A percentile compares a stretch with the other conserved stretches of the same genome.
Conservation (phyloP, 2,888 invertebrate genomes). For the Agrotis clavis region DNA sequence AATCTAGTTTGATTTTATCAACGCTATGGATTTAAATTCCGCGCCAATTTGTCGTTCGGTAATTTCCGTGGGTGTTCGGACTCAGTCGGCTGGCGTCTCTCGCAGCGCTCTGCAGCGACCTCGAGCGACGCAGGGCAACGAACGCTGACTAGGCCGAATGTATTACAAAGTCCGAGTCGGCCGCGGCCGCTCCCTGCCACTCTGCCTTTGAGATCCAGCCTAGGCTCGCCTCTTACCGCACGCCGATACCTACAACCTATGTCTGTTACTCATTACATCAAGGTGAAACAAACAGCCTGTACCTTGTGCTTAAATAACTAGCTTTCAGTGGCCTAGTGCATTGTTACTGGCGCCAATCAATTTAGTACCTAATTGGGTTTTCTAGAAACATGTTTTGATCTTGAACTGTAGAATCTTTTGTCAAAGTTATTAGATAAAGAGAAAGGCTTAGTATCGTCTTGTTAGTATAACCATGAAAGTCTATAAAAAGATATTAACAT, state of each 20-base stretch:
- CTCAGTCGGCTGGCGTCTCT: constrained; percentile 69
- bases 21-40: constrained; percentile 69
- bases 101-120: constrained; percentile 77
- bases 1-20: constrained; percentile 32
- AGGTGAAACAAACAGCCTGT: constrained; percentile 83
- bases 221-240: constrained; percentile 88
- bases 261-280: constrained; percentile 84
- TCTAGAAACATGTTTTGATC: constrained; percentile 12
- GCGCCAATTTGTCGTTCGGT: constrained; percentile 74
- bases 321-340: constrained; percentile 60
- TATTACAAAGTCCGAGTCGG: constrained; percentile 90
- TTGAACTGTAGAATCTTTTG: constrained; percentile 32
- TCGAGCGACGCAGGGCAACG: constrained; percentile 87
- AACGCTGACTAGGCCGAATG: constrained; percentile 90
- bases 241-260: constrained; percentile 81
- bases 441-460: constrained; percentile 23
- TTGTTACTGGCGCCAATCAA: constrained; percentile 54
- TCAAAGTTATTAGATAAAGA: constrained; percentile 22
- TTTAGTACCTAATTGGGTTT: constrained; percentile 36
- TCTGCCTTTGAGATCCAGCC: constrained; percentile 88
- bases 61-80: constrained; percentile 82
- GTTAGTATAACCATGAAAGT: constrained; percentile 23
- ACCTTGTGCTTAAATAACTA: constrained; percentile 66
- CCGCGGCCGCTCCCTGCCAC: constrained; percentile 88
- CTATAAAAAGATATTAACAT: constrained; percentile 12